phyloP scores from a whole-genome alignment of 2,797 vertebrate species.

The Glossophaga mutica region DNA sequence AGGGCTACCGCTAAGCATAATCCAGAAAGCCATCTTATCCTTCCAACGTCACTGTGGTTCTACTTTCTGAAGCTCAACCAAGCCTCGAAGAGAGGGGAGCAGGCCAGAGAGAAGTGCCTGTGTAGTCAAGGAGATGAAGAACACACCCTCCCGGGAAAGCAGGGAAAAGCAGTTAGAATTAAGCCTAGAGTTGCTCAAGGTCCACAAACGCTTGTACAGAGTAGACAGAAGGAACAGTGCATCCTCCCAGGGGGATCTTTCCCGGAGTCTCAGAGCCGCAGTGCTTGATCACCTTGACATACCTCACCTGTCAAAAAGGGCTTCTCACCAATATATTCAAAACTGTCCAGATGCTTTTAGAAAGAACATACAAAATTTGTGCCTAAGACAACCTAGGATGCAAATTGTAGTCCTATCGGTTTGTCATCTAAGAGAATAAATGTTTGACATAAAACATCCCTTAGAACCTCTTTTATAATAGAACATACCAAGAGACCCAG shows the following conservation, averaged over 20 bases:
- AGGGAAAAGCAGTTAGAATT: not conserved
- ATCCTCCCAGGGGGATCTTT: not conserved
- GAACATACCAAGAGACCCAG: not conserved
- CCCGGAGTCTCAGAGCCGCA: not conserved
- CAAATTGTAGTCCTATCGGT: not conserved
- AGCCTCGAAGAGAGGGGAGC: not conserved
- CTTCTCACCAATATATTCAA: not conserved
- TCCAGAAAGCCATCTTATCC: not conserved
- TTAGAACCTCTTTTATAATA: not conserved
- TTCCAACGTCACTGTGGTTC: not conserved
- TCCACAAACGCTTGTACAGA: not conserved
- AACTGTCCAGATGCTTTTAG: not conserved
- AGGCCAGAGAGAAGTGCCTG: not conserved
- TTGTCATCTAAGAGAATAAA: slow-evolving; percentile 39
- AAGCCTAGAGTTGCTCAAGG: not conserved
- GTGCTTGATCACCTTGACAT: not conserved
- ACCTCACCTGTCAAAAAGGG: not conserved
- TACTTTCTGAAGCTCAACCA: not conserved
- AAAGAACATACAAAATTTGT: slow-evolving; percentile 22
- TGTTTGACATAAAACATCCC: slow-evolving; percentile 17
- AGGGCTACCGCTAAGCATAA: not conserved
- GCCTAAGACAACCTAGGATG: slow-evolving; percentile 27
- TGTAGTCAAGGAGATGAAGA: not conserved
- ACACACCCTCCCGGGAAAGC: not conserved
- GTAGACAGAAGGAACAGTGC: not conserved